These are phyloP conservation scores for Mythimna lalbum DNA, from an alignment of 2,888 invertebrate species.

Conservation along the genomic window DNA sequence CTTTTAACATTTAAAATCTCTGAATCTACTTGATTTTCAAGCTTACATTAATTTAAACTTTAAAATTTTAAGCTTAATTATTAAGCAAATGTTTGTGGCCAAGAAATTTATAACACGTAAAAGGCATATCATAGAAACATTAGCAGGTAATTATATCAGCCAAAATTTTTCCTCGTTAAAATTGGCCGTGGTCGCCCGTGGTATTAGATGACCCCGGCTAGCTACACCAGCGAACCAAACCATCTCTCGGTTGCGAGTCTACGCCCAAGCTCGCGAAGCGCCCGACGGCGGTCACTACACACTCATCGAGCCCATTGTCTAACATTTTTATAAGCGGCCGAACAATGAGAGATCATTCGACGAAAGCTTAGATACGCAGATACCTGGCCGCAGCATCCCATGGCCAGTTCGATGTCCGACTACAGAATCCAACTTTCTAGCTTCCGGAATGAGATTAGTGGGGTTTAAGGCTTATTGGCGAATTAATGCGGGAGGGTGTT, in stretches of 20 bases:
- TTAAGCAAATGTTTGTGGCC: too few species aligned
- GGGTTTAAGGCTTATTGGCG: slow-evolving; percentile 14
- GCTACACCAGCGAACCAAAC: slow-evolving; percentile 13
- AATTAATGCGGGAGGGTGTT: slow-evolving; percentile 17
- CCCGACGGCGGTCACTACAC: slow-evolving; percentile 71
- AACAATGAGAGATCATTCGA: slow-evolving; percentile 75
- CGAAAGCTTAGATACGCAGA: slow-evolving; percentile 69
- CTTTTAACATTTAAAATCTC: too few species aligned
- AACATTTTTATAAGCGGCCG: slow-evolving; percentile 70
- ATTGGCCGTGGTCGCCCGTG: too few species aligned
- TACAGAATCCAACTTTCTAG: slow-evolving; percentile 55
- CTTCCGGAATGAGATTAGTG: slow-evolving; percentile 59
- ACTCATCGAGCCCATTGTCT: slow-evolving; percentile 76
- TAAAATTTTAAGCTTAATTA: too few species aligned
- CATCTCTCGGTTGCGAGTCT: slow-evolving; percentile 37
- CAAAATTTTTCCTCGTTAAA: too few species aligned
- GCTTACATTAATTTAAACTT: too few species aligned
- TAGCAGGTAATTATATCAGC: too few species aligned
- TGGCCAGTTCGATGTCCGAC: slow-evolving; percentile 59
- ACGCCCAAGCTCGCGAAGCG: slow-evolving; percentile 56
- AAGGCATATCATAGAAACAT: too few species aligned
- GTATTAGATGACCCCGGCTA: too few species aligned
- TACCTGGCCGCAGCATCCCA: slow-evolving; percentile 50
- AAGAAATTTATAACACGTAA: too few species aligned
- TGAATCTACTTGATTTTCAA: too few species aligned